These are phyloP conservation scores for Drosophila sp. DNA, from an alignment of 1,140 invertebrate genomes.

Conservation along the genomic window DNA sequence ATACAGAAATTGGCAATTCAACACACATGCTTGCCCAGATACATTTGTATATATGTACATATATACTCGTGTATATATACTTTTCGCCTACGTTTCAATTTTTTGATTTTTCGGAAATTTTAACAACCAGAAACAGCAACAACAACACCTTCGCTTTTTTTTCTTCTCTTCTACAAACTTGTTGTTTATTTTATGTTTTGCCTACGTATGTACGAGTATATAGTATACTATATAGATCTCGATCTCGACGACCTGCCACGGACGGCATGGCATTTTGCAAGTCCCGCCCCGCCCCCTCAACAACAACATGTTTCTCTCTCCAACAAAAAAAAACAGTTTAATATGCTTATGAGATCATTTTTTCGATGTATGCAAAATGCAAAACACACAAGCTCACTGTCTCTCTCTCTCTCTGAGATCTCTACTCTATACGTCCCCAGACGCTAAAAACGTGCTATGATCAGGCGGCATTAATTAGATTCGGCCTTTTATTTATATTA, in stretches of 20 bases:
- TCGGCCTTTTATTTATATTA: slow-evolving; percentile 72
- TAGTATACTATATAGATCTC: slow-evolving; percentile 42
- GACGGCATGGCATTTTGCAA: slow-evolving; percentile 62
- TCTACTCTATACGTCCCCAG: slow-evolving; percentile 38
- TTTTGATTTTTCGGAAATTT: slow-evolving; percentile 66
- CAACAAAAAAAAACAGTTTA: slow-evolving; percentile 24
- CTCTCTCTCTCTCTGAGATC: slow-evolving; percentile 18
- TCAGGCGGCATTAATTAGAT: slow-evolving; percentile 73
- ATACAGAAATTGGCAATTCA: slow-evolving; percentile 61
- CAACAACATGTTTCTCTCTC: slow-evolving; percentile 62
- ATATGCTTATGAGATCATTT: slow-evolving; percentile 73
- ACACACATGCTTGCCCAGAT: slow-evolving; percentile 31
- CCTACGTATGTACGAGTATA: slow-evolving; percentile 23
- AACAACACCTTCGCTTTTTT: slow-evolving; percentile 74
- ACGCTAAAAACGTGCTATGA: slow-evolving; percentile 61
- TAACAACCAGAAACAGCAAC: slow-evolving; percentile 51
- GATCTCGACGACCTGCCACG: slow-evolving; percentile 36
- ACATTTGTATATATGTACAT: slow-evolving; percentile 10
- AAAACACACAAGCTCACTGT: slow-evolving; percentile 49
- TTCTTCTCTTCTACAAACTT: slow-evolving; percentile 66
- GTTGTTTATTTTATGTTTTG: slow-evolving; percentile 77
- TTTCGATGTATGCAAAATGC: slow-evolving; percentile 68
- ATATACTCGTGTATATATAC: slow-evolving; percentile 27
- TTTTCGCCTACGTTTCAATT: slow-evolving; percentile 76
- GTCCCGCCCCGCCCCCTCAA: slow-evolving; percentile 56